A percentile compares a stretch with the other conserved stretches of the same genome.
phyloP scores from a whole-genome alignment of 2,888 invertebrate genomes.

The Calephelis perditalis region DNA sequence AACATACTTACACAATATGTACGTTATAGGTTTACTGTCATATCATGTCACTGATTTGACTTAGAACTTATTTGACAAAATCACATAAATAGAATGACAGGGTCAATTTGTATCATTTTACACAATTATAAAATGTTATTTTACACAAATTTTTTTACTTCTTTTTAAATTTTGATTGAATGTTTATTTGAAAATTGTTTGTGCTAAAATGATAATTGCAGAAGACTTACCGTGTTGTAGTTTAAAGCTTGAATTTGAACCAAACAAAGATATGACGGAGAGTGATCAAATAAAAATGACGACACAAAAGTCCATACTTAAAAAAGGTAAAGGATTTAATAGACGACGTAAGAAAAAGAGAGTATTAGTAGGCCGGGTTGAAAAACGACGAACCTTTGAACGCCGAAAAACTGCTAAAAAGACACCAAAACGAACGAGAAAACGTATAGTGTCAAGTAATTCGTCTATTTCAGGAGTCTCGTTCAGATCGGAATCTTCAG shows the following conservation, averaged over 20 bases:
- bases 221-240: conserved; percentile 4
- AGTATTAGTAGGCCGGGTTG: neutral
- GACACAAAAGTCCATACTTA: neutral
- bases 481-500: neutral
- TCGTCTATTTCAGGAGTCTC: neutral
- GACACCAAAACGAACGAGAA: neutral
- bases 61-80: too few relatives aligned
- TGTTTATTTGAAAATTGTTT: too few relatives aligned
- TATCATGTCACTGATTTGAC: too few relatives aligned
- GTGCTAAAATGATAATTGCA: too few relatives aligned
- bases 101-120: too few relatives aligned
- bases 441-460: neutral
- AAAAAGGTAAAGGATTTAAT: neutral
- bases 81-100: conserved; percentile 10
- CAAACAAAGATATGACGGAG: neutral
- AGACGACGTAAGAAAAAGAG: neutral
- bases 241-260: neutral
- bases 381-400: neutral
- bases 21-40: too few relatives aligned
- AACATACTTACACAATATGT: too few relatives aligned
- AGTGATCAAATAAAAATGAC: neutral
- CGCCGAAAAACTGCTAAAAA: neutral
- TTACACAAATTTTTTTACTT: too few relatives aligned
- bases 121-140: too few relatives aligned
- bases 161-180: too few relatives aligned